phyloP scores from a whole-genome alignment of 53 echinoderm and acorn worm genomes.

The Luidia sarsii region DNA sequence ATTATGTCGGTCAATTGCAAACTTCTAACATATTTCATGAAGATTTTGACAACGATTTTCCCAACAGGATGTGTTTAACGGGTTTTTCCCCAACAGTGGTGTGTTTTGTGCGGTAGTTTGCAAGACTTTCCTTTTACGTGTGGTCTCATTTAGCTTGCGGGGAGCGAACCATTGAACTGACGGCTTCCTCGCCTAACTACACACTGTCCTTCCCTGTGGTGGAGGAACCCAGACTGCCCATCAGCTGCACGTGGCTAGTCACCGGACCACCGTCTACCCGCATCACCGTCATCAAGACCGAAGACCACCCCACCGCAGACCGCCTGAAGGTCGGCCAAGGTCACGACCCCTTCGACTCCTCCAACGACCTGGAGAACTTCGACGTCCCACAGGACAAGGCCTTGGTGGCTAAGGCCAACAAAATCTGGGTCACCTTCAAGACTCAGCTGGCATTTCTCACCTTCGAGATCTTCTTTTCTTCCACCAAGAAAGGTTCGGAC shows the following conservation, averaged over 20 bases:
- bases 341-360: slow-evolving; percentile 19
- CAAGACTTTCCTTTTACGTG: too few relatives aligned
- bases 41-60: background rate
- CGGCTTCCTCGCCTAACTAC: slow-evolving; percentile 1
- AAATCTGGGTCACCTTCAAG: slow-evolving; percentile 7
- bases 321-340: background rate
- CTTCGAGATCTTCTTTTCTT: slow-evolving; percentile 14
- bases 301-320: background rate
- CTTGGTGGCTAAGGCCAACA: slow-evolving; percentile 5
- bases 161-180: slow-evolving; percentile 14
- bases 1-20: too few relatives aligned
- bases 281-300: background rate
- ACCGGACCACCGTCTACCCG: slow-evolving; percentile 24
- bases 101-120: background rate
- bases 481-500: too few relatives aligned
- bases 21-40: too few relatives aligned
- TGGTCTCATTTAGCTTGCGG: slow-evolving; percentile 10
- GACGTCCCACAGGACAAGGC: background rate
- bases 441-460: slow-evolving; percentile 15
- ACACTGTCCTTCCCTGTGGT: slow-evolving; percentile 28
- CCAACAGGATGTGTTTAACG: too few relatives aligned
- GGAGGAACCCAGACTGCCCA: background rate
- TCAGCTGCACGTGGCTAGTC: slow-evolving; percentile 8
- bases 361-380: background rate
- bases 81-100: too few relatives aligned